Conservation (phyloP, 35 echinoderm and acorn worm species). For the Lytechinus variegatus region DNA sequence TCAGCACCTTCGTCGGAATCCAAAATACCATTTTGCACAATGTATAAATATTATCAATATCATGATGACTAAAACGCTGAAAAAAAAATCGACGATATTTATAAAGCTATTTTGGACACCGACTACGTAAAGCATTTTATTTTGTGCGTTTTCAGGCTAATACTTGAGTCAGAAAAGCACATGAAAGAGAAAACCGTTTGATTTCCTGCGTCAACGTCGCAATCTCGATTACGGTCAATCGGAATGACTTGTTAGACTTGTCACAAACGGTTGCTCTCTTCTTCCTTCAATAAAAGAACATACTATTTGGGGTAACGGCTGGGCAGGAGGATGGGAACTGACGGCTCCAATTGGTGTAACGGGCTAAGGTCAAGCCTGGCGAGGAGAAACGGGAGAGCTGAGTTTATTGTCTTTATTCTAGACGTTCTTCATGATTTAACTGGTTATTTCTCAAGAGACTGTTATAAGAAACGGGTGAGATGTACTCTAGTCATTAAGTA, state of each 20-base stretch:
- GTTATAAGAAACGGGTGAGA: slow-evolving; percentile 3
- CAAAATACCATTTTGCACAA: no score
- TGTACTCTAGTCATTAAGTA: not conserved
- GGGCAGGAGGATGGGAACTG: not conserved
- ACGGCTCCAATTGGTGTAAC: slow-evolving; percentile 9
- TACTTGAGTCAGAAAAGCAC: not conserved
- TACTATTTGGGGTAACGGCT: slow-evolving; percentile 7
- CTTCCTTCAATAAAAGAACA: slow-evolving; percentile 12
- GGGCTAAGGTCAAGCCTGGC: not conserved
- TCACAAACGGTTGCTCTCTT: not conserved
- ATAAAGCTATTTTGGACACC: no score
- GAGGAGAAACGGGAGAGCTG: not conserved
- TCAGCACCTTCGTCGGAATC: no score
- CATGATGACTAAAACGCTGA: no score
- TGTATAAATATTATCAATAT: no score
- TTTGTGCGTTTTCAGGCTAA: not conserved
- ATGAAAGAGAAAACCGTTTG: not conserved
- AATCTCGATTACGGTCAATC: not conserved
- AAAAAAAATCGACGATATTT: no score
- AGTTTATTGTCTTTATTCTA: not conserved
- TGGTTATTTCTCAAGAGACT: not conserved
- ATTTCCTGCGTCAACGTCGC: not conserved
- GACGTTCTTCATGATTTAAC: not conserved
- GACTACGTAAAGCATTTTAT: not conserved
- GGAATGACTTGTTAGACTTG: slow-evolving; percentile 18